Evolutionary conservation across 1,140 invertebrate genomes (phyloP), one percentile per base, ranked within the genome.

Genomic region (Centruroides vittatus): DNA sequence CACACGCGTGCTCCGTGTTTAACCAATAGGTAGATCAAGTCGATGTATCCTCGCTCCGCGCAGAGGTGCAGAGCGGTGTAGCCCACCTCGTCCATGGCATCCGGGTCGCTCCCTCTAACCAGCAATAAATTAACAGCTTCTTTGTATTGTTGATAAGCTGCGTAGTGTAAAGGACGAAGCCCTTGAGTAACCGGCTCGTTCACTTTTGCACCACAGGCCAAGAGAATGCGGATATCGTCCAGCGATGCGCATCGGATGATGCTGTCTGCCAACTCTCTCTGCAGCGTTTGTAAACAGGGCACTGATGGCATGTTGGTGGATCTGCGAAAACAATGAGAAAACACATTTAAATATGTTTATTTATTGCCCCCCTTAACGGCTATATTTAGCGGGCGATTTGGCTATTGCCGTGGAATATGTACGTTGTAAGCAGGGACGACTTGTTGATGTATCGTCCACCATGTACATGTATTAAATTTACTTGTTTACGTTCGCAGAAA

Each of bases 61-160:
- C 86, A 86, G 48, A 93, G 76, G 75, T 93, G 91, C 52, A 93
- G 74, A 3, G 90, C 85, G 53, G 88, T 89, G 73, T 93, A 93
- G 0, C 90, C 91, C 65, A 89, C 89, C 68, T 93, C 89, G 70
- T 94, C 90, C 9, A 81, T 81, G 0, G 86, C 85, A 74, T 93
- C 75, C 13, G 93, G 85, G 70, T 89, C 86, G 65, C 85, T 84
- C 3, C 68, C 87, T 49, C 86, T 73, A 1, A 88, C 85, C 46
- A 89, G 75, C 47, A 89, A 74, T 48, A 89, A 73, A 51, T 84
- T 80, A 0, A 86, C 85, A 0, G 88, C 89, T 68, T 90, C 88
- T 47, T 82, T 77, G 73, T 93, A 85, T 11, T 80, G 75, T 69
- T 89, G 86, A 83, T 89, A 93, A 54, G 90, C 86, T 0, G 90